A percentile compares a stretch with the other conserved stretches of the same genome.
Conservation (phyloP, 1,140 invertebrate species). For the Hormaphis cornu region DNA sequence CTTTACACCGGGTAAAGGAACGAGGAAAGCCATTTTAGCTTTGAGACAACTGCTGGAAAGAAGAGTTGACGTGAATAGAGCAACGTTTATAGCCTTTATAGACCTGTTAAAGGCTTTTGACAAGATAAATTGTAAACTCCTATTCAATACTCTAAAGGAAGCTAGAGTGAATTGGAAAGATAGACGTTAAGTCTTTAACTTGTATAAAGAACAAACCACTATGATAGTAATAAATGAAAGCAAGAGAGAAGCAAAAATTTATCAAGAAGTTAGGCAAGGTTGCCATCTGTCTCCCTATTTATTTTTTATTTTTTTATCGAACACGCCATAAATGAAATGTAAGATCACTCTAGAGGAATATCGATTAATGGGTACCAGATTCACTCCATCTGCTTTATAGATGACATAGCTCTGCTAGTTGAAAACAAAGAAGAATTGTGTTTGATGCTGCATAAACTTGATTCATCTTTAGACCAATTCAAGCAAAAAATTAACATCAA, state of each 20-base stretch:
- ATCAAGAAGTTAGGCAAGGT: conserved; percentile 12
- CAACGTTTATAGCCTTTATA: conserved; percentile 25
- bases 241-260: conserved; percentile 25
- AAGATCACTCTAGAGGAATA: conserved; percentile 13
- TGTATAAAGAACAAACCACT: not conserved
- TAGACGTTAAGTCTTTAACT: not conserved
- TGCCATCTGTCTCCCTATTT: conserved; percentile 16
- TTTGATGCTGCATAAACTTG: conserved; percentile 10
- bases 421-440: conserved; percentile 13
- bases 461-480: not conserved
- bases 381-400: conserved; percentile 16
- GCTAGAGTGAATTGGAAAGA: conserved; percentile 25
- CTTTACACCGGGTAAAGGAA: conserved; percentile 12
- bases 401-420: conserved; percentile 11
- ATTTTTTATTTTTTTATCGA: conserved; percentile 34
- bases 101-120: conserved; percentile 25
- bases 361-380: conserved; percentile 7
- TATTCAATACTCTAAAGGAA: conserved; percentile 26
- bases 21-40: conserved; percentile 23
- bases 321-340: conserved; percentile 20
- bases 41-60: conserved; percentile 17
- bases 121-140: conserved; percentile 29
- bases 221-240: not conserved
- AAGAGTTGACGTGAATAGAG: conserved; percentile 15
- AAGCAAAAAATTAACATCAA: conserved; percentile 21